Evolutionary conservation across 2,888 invertebrate species (phyloP).

Genomic region (Chrysomela aeneicollis): DNA sequence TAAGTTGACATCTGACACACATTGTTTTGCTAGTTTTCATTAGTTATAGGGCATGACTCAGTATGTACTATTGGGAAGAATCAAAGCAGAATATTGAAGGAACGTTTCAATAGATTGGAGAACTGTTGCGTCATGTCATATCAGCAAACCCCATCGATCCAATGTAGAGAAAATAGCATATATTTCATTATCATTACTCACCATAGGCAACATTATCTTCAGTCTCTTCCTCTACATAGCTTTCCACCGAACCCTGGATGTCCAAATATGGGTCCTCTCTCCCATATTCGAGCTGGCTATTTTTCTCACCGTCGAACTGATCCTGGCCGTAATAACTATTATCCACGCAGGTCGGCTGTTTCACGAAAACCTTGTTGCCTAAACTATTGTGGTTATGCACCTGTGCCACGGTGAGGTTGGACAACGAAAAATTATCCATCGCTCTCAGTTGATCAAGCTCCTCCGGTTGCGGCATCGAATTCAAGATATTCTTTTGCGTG

Average conservation of each 20-base stretch:
- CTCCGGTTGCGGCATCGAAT: conserved; percentile 36
- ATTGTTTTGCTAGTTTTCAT: too few species aligned
- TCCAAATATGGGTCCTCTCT: conserved; percentile 41
- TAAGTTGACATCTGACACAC: too few species aligned
- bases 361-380: conserved; percentile 44
- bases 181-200: conserved; percentile 27
- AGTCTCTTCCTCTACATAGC: conserved; percentile 60
- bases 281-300: conserved; percentile 35
- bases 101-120: too few species aligned
- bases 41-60: too few species aligned
- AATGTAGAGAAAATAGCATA: too few species aligned
- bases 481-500: conserved; percentile 38
- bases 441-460: conserved; percentile 48
- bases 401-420: conserved; percentile 52
- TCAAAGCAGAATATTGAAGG: too few species aligned
- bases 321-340: conserved; percentile 32
- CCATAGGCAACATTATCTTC: conserved; percentile 39
- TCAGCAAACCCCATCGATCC: too few species aligned
- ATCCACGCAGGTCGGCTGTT: conserved; percentile 63
- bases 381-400: conserved; percentile 45
- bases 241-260: conserved; percentile 62
- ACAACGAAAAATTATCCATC: conserved; percentile 46
- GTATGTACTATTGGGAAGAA: too few species aligned
- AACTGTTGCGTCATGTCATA: too few species aligned
- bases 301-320: conserved; percentile 25